Conservation (phyloP, 2,113 vertebrate species). For the Apaloderma vittatum region DNA sequence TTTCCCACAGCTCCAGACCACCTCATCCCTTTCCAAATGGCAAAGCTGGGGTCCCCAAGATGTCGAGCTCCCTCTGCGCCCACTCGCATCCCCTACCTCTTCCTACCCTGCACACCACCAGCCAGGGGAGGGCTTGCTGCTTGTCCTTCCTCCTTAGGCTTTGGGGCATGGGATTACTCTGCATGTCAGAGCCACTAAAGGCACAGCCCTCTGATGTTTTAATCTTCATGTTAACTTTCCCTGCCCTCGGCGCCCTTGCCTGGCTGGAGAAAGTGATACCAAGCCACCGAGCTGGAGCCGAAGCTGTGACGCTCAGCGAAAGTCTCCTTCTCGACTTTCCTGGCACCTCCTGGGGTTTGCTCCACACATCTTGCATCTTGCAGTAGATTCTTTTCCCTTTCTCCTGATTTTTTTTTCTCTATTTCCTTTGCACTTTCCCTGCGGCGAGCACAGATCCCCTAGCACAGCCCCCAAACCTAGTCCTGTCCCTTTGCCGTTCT, state of each 20-base stretch:
- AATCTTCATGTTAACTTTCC: constrained; percentile 77
- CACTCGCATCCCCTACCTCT: background rate
- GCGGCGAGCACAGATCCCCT: background rate
- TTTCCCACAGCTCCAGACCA: background rate
- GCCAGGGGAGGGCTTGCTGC: constrained; percentile 45
- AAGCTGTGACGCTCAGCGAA: background rate
- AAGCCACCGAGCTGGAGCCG: background rate
- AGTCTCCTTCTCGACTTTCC: background rate
- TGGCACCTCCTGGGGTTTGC: accelerated
- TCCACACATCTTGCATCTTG: background rate
- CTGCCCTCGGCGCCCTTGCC: constrained; percentile 67
- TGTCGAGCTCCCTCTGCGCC: background rate
- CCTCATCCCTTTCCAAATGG: accelerated
- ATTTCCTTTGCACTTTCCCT: background rate
- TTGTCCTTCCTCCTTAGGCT: constrained; percentile 59
- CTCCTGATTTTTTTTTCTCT: background rate
- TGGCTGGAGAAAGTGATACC: constrained; percentile 68
- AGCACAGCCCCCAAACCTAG: background rate
- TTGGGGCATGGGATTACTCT: constrained; percentile 77
- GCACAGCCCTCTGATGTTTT: constrained; percentile 79
- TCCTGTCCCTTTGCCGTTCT: background rate
- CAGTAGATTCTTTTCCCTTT: background rate
- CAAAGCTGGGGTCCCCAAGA: background rate
- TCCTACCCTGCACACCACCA: constrained; percentile 11
- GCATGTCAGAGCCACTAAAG: constrained; percentile 78